Base-by-base conservation (phyloP, 2,888 invertebrate genomes). In the Ophion ventricosus region DNA sequence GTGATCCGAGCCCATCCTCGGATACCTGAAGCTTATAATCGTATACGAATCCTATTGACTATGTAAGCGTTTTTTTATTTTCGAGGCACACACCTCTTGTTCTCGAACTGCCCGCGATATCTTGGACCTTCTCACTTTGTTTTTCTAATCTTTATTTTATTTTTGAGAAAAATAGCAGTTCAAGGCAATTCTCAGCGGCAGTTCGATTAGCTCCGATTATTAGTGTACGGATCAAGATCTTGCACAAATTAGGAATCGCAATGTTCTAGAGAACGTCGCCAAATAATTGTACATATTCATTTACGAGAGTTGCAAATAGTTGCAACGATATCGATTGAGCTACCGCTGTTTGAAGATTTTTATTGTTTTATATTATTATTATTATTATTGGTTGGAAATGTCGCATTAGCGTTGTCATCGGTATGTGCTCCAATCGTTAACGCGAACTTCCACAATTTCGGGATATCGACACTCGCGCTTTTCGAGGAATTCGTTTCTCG, bases 1-100 rank as follows among this genome's bases (percentile, higher is more conserved):
- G 61, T 82, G 79, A 61, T 76, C 59, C 59, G 63, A 67, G 35
- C 61, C 25, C 43, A n/a, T 73, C 56, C 23, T 67, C 56, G 66
- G 57, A 69, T 80, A 82, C 73, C 82, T 63, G 84, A 84, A 82
- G 82, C 82, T 82, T 82, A 76, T 79, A 80, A 84, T 82, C 61
- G 84, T 84, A 84, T 84, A 84, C 84, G 84, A 84, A 25, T 57
- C 61, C 79, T 59, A 78, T 72, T 75, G 69, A 84, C 80, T 70
- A 64, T 69, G 10, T 72, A 79, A 82, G 79, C 43, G n/a, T 82
- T 72, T 49, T 49, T 56, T 79, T 59, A 79, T 72, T 70, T 84
- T 72, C n/a, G 54, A 79, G 59, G 70, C n/a, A 14, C 56, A 23
- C 57, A 54, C 43, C 57, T 70, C 23, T 67, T 17, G 43, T 72